These are phyloP conservation scores for Synanthedon vespiformis DNA, from an alignment of 2,888 invertebrate species.

Conservation along the genomic window DNA sequence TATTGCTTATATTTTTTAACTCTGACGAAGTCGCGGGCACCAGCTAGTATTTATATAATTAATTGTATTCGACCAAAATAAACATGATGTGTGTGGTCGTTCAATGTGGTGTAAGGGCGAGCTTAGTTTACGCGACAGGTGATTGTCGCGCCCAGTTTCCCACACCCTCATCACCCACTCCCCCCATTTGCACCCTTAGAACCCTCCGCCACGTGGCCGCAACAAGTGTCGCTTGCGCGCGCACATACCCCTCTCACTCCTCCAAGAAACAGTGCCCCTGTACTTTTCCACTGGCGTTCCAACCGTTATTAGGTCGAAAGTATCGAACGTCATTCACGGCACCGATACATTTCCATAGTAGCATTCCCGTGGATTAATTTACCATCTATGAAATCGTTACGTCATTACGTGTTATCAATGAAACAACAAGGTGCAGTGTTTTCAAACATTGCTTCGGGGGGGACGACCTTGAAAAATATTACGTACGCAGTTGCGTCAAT, in stretches of 20 bases:
- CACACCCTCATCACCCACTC: conserved; percentile 16
- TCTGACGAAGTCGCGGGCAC: too few species aligned
- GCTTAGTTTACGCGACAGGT: conserved; percentile 22
- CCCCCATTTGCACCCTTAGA: background rate
- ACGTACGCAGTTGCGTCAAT: background rate
- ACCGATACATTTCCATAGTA: background rate
- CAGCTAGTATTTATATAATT: too few species aligned
- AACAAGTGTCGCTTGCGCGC: conserved; percentile 57
- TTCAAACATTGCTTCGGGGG: background rate
- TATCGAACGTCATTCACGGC: background rate
- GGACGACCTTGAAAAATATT: background rate
- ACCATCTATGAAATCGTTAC: background rate
- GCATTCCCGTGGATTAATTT: background rate
- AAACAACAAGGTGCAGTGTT: background rate
- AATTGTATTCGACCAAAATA: conserved; percentile 4
- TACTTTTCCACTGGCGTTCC: conserved; percentile 44
- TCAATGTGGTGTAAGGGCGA: conserved; percentile 8
- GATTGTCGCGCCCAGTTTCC: conserved; percentile 24
- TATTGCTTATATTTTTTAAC: too few species aligned
- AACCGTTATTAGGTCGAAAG: conserved; percentile 11
- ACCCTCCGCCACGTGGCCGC: conserved; percentile 42
- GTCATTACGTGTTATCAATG: background rate
- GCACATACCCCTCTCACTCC: conserved; percentile 10
- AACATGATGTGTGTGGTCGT: conserved; percentile 4
- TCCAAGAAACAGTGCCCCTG: conserved; percentile 24